Base-by-base conservation (phyloP, 1,140 invertebrate genomes). In the Drosophila simulans region DNA sequence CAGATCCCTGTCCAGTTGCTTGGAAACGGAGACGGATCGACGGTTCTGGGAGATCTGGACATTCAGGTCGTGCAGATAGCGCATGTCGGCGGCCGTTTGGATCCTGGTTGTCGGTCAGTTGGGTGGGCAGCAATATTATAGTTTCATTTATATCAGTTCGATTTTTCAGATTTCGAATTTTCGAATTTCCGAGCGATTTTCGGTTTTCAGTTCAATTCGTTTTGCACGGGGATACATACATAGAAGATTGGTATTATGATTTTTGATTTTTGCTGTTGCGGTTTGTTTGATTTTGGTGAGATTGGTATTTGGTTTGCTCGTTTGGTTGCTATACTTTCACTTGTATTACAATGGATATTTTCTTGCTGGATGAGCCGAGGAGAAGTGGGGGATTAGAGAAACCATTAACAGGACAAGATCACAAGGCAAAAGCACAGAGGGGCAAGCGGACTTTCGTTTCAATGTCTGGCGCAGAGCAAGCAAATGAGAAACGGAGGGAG, bases 1-100 rank as follows among this genome's bases (percentile, higher is more conserved):
- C 60, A 93, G 93, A 80, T 94, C 93, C 11, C 93, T 89, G 59
- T 95, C 95, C 70, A 93, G 91, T 58, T 94, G 93, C 77, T 91
- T 92, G n/a, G 86, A 74, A 20, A 90, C 74, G 58, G 80, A 86
- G 46, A 80, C 62, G 27, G 86, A 84, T 54, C 88, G 85, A 11
- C 92, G 84, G 37, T 92, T 93, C 52, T 90, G 80, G 0, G 86
- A 83, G 40, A 93, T 91, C 86, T 93, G 92, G 22, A 77, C 81
- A 56, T 92, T 92, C 35, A 93, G 81, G 22, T 92, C 92, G 58
- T 91, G 86, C 34, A 92, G 75, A 68, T 91, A 89, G 48, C 88
- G 80, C 64, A 90, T 75, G 66, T 92, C 78, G 37, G 78, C 72
- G 42, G 77, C 82, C 39, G 84, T 88, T 75, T 80, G 80, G 48